Evolutionary conservation across 2,113 vertebrate species (phyloP).

Genomic region (Mirza zaza): DNA sequence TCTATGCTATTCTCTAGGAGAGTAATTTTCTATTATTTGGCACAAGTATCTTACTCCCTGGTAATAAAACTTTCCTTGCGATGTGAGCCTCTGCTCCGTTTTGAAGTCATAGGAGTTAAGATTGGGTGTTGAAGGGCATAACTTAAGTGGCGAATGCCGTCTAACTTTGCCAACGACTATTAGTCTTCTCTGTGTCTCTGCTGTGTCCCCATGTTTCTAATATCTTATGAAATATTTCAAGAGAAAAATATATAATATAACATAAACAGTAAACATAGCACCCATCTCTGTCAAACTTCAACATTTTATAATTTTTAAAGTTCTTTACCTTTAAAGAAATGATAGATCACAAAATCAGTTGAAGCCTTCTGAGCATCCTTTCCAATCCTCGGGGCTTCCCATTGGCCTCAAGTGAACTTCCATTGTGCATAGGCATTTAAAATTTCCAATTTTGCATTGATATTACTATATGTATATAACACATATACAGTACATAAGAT

Average conservation of each 20-base stretch:
- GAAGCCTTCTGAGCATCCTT: not conserved
- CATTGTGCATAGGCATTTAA: not conserved
- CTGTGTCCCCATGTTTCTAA: not conserved
- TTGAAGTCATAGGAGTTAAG: conserved; percentile 12
- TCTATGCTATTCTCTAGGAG: conserved; percentile 41
- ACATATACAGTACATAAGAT: not conserved
- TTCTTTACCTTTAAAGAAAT: not conserved
- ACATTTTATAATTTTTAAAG: not conserved
- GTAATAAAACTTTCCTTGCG: conserved; percentile 45
- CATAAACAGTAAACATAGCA: not conserved
- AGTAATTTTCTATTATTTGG: conserved; percentile 60
- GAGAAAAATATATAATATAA: not conserved
- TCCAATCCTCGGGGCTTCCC: accelerated
- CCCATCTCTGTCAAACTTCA: not conserved
- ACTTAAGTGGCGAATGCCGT: not conserved
- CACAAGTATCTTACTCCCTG: not conserved
- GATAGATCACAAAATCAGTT: not conserved
- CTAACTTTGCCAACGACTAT: not conserved
- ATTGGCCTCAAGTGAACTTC: not conserved
- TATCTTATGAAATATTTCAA: not conserved
- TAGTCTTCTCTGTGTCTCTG: not conserved
- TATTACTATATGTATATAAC: not conserved
- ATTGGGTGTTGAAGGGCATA: not conserved
- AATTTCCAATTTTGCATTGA: not conserved
- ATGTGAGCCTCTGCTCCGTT: not conserved